phyloP scores from a whole-genome alignment of 2,113 vertebrate species.

The Myrmecobius fasciatus region DNA sequence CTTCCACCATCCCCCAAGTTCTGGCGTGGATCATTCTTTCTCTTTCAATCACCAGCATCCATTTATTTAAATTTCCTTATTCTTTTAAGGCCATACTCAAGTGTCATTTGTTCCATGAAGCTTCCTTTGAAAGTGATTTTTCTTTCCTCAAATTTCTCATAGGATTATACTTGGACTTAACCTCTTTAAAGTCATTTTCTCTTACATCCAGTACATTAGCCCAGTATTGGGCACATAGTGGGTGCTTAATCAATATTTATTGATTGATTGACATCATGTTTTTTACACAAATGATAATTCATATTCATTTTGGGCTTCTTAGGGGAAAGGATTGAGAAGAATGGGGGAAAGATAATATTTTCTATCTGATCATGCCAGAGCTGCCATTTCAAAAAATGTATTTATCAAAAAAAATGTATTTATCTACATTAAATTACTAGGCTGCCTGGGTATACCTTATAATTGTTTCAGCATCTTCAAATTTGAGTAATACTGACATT shows the following conservation, averaged over 20 bases:
- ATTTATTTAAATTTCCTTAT: neutral
- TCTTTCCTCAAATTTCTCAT: neutral
- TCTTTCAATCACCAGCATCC: neutral
- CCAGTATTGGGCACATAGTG: neutral
- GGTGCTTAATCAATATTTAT: neutral
- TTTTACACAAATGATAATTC: neutral
- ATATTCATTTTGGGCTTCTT: neutral
- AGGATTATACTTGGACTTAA: neutral
- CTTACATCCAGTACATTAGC: neutral
- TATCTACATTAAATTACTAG: conserved; percentile 29
- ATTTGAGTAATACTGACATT: neutral
- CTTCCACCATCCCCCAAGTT: neutral
- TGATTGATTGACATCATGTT: neutral
- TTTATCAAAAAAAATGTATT: no score
- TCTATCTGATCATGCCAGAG: conserved; percentile 32
- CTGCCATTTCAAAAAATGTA: conserved; percentile 27
- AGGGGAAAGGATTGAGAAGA: conserved; percentile 7
- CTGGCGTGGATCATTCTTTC: neutral
- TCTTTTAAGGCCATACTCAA: neutral
- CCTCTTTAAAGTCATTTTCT: neutral
- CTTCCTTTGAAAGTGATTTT: neutral
- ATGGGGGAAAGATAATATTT: conserved; percentile 43
- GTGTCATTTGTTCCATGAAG: neutral
- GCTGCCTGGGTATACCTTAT: neutral
- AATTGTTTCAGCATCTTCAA: conserved; percentile 6